Base-by-base conservation (phyloP, 2,888 invertebrate species). In the Chrysodeixis includens region DNA sequence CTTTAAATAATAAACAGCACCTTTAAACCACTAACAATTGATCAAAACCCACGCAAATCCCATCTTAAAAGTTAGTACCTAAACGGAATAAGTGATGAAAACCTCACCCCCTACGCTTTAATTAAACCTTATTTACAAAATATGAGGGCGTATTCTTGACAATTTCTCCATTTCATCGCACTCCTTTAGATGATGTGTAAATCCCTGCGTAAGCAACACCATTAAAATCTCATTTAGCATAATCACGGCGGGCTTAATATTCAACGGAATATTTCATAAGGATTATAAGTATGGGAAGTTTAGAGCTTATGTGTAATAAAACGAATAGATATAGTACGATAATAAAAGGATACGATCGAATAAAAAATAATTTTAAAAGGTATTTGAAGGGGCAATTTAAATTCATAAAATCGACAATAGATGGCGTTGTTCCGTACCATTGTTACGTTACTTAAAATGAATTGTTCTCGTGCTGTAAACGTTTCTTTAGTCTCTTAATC, bases 141-240 rank as follows among this genome's bases (percentile, higher is more conserved):
- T 20, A 49, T 49, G 18, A 56, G 66, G 62, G 66, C 62, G 59
- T 62, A 14, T 30, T 6, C 12, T 9, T 30, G 62, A 62, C 59
- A 76, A 52, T 62, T 60, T 60, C 49, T 30, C 10, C 67, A 52
- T 66, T 83, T 84, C 84, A 81, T 63, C 75, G 78, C 76, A 78
- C 78, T 54, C 56, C 53, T 73, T 68, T 63, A 62, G 14, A 59
- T 69, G 62, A 71, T 30, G 58, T 40, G 55, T 58, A 44, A 59
- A 32, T 40, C 60, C 40, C 14, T 60, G 56, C 51, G 30, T n/a
- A 20, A 51, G 44, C 18, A 55, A 72, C 56, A 61, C 69, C 77
- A 75, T 77, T 77, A 74, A 74, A 77, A 58, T 56, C 61, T 64
- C 74, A 59, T 74, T 74, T 68, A 76, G 73, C 73, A 62, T 68